phyloP scores from a whole-genome alignment of 30 jellyfish, hydroid and myxozoan genomes.

The Hydra vulgaris region DNA sequence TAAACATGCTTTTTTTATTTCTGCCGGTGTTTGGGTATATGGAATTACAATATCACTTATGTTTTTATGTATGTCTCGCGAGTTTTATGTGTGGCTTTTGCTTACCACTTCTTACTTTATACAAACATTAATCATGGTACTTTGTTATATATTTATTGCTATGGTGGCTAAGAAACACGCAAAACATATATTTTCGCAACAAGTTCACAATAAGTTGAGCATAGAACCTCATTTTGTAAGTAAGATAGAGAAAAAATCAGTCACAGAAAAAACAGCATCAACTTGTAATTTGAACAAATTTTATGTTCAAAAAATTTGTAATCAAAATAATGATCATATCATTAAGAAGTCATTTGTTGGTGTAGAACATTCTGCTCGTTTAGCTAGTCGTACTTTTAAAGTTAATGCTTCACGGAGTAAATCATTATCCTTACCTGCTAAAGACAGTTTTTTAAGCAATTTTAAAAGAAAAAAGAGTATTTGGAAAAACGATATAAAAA shows the following conservation, averaged over 20 bases:
- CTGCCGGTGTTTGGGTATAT: conserved; percentile 12
- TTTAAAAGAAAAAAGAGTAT: neutral
- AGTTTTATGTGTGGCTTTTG: neutral
- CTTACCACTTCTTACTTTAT: conserved; percentile 6
- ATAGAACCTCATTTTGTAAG: neutral
- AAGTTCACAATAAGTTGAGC: neutral
- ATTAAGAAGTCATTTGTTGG: neutral
- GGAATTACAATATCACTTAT: conserved; percentile 4
- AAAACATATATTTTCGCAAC: neutral
- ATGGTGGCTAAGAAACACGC: conserved; percentile 23
- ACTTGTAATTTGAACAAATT: neutral
- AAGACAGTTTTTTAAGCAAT: too few species aligned
- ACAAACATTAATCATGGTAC: conserved; percentile 10
- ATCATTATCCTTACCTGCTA: neutral
- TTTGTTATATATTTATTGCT: conserved; percentile 12
- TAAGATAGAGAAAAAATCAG: neutral
- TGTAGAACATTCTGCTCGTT: neutral
- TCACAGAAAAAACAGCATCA: neutral
- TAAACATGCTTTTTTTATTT: neutral
- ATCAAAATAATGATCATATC: neutral
- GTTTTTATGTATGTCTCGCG: conserved; percentile 5
- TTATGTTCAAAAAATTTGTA: neutral
- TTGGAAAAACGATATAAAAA: neutral
- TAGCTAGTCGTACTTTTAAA: neutral
- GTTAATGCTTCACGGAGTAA: neutral